phyloP scores from a whole-genome alignment of 2,113 vertebrate species.

The Gymnorhina tibicen region DNA sequence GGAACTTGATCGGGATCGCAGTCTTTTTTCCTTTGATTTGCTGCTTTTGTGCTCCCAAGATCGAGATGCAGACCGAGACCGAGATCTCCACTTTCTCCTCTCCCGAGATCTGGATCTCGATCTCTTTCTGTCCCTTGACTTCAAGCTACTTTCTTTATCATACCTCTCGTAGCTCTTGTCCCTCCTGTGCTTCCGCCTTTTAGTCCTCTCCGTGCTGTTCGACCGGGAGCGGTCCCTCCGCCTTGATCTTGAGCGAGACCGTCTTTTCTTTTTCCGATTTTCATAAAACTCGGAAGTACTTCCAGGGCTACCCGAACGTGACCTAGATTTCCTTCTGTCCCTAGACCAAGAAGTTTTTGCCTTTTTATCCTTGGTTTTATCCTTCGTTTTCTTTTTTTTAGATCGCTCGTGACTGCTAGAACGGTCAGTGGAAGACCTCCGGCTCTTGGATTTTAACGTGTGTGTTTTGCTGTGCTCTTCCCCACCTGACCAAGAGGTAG shows the following conservation, averaged over 20 bases:
- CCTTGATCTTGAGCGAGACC: conserved; percentile 56
- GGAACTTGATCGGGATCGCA: conserved; percentile 70
- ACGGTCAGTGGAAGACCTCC: conserved; percentile 69
- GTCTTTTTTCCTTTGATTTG: conserved; percentile 70
- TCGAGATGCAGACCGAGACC: neutral
- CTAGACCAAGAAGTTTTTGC: conserved; percentile 65
- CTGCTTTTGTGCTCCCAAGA: conserved; percentile 61
- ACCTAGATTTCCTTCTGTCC: conserved; percentile 69
- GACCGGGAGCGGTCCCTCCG: conserved; percentile 71
- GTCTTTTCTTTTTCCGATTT: conserved; percentile 66
- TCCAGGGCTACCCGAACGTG: conserved; percentile 71
- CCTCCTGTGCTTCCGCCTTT: conserved; percentile 64
- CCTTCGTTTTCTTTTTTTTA: conserved; percentile 63
- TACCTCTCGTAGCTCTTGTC: conserved; percentile 68
- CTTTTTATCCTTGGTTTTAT: conserved; percentile 64
- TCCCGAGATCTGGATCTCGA: conserved; percentile 74
- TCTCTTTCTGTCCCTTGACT: conserved; percentile 61
- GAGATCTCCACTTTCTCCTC: conserved; percentile 65
- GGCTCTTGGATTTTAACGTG: conserved; percentile 46
- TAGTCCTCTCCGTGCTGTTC: conserved; percentile 76
- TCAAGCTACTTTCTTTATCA: conserved; percentile 58
- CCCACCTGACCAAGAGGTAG: conserved; percentile 54
- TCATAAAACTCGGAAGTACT: conserved; percentile 71
- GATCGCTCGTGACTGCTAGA: conserved; percentile 73
- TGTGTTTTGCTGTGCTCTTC: conserved; percentile 57